These are phyloP conservation scores for Pristis pectinata DNA, from an alignment of 2,797 vertebrate species.

Conservation along the genomic window DNA sequence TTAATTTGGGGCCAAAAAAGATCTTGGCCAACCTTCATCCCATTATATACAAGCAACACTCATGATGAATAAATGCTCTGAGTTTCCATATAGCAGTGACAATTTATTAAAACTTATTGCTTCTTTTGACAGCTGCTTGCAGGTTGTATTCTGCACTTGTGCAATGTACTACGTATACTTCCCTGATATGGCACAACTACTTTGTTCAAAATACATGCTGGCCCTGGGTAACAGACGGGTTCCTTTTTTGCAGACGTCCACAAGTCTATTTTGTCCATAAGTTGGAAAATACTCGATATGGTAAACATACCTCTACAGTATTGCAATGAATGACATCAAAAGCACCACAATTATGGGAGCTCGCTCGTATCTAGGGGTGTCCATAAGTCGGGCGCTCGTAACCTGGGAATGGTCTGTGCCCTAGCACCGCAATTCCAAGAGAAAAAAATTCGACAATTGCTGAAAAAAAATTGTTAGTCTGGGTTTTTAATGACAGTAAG, in stretches of 20 bases:
- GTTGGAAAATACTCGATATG: too few species aligned
- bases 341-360: too few species aligned
- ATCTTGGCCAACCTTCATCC: background rate
- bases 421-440: background rate
- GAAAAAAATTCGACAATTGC: background rate
- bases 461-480: background rate
- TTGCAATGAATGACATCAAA: too few species aligned
- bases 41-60: background rate
- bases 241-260: too few species aligned
- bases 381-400: too few species aligned
- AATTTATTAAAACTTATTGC: background rate
- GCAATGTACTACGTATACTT: background rate
- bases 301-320: too few species aligned
- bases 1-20: background rate
- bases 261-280: too few species aligned
- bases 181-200: background rate
- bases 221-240: too few species aligned
- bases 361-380: too few species aligned
- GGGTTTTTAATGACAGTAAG: too few species aligned
- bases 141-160: background rate
- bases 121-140: background rate
- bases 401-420: too few species aligned
- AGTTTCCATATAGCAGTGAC: background rate
- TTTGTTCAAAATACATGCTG: background rate
- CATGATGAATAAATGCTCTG: background rate